These are phyloP conservation scores for Caretta caretta DNA, from an alignment of 2,113 vertebrate species.

Conservation along the genomic window DNA sequence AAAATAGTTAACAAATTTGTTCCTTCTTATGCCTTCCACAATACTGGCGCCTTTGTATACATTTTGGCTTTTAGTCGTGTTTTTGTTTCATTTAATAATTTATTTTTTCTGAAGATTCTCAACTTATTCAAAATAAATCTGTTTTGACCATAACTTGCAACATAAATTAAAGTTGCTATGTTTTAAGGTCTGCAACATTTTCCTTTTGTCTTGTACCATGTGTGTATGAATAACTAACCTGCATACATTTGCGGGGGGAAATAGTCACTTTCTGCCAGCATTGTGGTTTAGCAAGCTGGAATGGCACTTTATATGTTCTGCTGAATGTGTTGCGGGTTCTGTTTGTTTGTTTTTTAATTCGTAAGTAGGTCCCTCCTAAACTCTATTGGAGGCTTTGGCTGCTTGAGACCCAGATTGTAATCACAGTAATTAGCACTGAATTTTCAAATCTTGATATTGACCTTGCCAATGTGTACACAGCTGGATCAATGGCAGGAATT, in stretches of 20 bases:
- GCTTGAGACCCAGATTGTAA: slow-evolving; percentile 55
- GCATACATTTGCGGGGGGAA: not conserved
- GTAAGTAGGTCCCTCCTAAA: slow-evolving; percentile 48
- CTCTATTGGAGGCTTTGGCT: slow-evolving; percentile 20
- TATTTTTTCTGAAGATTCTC: not conserved
- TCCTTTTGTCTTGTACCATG: not conserved
- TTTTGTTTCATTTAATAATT: not conserved
- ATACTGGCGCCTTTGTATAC: not conserved
- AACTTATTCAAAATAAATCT: not conserved
- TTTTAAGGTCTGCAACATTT: not conserved
- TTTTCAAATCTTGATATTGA: slow-evolving; percentile 68
- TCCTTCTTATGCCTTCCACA: not conserved
- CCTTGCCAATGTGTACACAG: slow-evolving; percentile 30
- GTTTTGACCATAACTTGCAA: not conserved
- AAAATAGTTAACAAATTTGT: not conserved
- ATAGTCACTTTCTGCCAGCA: not conserved
- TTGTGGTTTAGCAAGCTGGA: slow-evolving; percentile 52
- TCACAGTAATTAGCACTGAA: slow-evolving; percentile 74
- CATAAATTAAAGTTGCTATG: not conserved
- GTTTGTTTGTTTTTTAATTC: slow-evolving; percentile 54
- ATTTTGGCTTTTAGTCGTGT: fast-evolving
- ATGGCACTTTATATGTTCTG: slow-evolving; percentile 32
- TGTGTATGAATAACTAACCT: not conserved
- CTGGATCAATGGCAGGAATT: slow-evolving; percentile 5
- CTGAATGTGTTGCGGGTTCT: slow-evolving; percentile 52